phyloP scores from a whole-genome alignment of 2,888 invertebrate species.

The Polydrusus pterygomalis region DNA sequence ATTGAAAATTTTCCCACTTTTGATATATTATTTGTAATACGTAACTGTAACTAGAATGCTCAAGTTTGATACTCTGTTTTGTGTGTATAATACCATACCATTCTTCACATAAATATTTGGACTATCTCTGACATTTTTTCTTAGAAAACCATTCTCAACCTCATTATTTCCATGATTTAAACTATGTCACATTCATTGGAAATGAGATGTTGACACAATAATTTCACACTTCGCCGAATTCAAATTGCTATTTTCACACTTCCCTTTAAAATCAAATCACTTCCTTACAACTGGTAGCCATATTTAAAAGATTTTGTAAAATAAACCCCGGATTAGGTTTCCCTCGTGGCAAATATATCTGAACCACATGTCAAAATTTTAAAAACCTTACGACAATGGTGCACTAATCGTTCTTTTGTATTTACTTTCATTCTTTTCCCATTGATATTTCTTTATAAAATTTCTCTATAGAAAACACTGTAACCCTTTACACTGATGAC shows the following conservation, averaged over 20 bases:
- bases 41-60: no score
- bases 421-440: slow-evolving; percentile 23
- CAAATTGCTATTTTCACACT: slow-evolving; percentile 52
- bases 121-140: background rate
- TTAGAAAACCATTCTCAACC: background rate
- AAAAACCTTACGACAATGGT: slow-evolving; percentile 56
- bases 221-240: slow-evolving; percentile 54
- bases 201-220: slow-evolving; percentile 53
- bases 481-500: slow-evolving; percentile 53
- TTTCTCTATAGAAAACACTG: slow-evolving; percentile 36
- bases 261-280: slow-evolving; percentile 34
- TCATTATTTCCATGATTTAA: slow-evolving; percentile 17
- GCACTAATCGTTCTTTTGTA: slow-evolving; percentile 60
- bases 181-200: slow-evolving; percentile 6
- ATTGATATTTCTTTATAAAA: slow-evolving; percentile 44
- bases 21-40: no score
- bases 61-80: no score
- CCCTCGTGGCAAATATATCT: slow-evolving; percentile 25
- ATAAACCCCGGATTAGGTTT: slow-evolving; percentile 50
- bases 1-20: no score
- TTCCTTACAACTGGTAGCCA: slow-evolving; percentile 47
- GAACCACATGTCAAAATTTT: slow-evolving; percentile 57
- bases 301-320: slow-evolving; percentile 41
- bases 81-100: no score
- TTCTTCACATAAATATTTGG: slow-evolving; percentile 1